Evolutionary conservation across 2,888 invertebrate species (phyloP).

Genomic region (Acanthosepion pharaonis): DNA sequence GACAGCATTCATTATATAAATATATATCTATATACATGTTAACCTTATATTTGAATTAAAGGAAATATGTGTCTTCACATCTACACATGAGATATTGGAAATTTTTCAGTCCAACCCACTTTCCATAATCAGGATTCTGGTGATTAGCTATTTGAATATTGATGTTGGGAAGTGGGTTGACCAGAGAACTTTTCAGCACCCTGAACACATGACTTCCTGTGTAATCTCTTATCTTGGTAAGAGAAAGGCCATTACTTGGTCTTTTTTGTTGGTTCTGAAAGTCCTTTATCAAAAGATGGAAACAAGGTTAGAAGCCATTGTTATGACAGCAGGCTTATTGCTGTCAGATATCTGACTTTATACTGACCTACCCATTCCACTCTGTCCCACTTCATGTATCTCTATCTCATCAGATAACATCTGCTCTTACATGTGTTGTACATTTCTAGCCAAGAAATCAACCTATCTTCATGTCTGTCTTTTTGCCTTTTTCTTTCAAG

Average conservation of each 20-base stretch:
- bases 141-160: too few species aligned
- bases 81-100: background rate
- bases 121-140: too few species aligned
- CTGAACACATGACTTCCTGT: background rate
- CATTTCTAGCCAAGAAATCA: background rate
- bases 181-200: too few species aligned
- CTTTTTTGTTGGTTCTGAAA: background rate
- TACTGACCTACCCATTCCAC: background rate
- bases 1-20: too few species aligned
- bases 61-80: background rate
- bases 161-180: too few species aligned
- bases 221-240: background rate
- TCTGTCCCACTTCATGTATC: background rate
- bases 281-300: background rate
- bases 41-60: too few species aligned
- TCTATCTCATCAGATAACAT: background rate
- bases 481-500: background rate
- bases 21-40: too few species aligned
- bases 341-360: slow-evolving; percentile 9
- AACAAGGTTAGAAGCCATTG: background rate
- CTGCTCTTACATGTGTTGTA: slow-evolving; percentile 7
- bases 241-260: background rate
- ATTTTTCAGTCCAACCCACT: too few species aligned
- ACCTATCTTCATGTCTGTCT: background rate
- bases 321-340: background rate